A percentile compares a stretch with the other conserved stretches of the same genome.
Evolutionary conservation across 2,113 vertebrate genomes (phyloP).

Genomic region (Orientallactaga bullata): DNA sequence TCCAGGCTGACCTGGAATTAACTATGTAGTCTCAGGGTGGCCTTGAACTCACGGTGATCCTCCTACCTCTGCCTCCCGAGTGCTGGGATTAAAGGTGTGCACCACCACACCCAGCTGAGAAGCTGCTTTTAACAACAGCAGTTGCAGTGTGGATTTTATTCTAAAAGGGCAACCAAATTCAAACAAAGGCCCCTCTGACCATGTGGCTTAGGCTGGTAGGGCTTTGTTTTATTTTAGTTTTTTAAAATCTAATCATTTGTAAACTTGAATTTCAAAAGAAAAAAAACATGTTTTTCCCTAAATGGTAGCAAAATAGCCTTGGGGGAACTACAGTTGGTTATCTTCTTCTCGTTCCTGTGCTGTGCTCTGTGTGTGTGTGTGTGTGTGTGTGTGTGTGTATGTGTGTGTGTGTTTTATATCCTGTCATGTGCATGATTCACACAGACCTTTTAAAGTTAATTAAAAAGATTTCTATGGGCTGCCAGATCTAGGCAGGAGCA

Average conservation of each 20-base stretch:
- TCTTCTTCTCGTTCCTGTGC: constrained; percentile 26
- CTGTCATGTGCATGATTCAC: constrained; percentile 60
- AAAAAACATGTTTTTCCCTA: constrained; percentile 42
- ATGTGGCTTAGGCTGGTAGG: constrained; percentile 29
- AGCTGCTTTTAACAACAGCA: constrained; percentile 4
- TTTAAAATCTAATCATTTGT: constrained; percentile 46
- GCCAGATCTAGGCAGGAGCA: constrained; percentile 61
- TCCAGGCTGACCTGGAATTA: too few relatives aligned
- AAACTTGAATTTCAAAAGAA: constrained; percentile 61
- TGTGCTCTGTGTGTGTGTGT: background rate
- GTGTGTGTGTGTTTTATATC: constrained; percentile 64
- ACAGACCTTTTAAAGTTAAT: constrained; percentile 81
- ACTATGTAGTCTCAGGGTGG: too few relatives aligned
- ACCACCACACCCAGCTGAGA: too few relatives aligned
- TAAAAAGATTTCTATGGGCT: constrained; percentile 76
- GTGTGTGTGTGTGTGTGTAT: background rate
- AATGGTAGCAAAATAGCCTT: constrained; percentile 64
- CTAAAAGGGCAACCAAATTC: constrained; percentile 23
- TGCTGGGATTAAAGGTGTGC: too few relatives aligned
- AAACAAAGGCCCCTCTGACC: constrained; percentile 27
- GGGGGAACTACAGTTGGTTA: constrained; percentile 47
- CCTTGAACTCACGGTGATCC: too few relatives aligned
- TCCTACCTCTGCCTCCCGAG: too few relatives aligned
- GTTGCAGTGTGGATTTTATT: background rate
- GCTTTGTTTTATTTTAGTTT: constrained; percentile 43